These are phyloP conservation scores for Sisyra terminalis DNA, from an alignment of 2,888 invertebrate species.

Conservation along the genomic window DNA sequence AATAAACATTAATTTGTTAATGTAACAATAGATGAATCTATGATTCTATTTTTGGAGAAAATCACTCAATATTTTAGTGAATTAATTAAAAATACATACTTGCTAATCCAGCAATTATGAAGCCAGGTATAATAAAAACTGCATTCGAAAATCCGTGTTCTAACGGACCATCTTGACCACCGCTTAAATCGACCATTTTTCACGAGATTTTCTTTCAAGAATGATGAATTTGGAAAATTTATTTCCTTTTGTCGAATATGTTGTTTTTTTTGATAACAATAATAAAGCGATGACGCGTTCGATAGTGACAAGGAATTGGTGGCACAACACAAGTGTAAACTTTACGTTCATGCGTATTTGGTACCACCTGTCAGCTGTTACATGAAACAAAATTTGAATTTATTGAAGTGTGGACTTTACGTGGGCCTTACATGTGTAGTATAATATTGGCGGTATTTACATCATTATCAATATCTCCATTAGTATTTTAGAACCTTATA, in stretches of 20 bases:
- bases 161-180: slow-evolving; percentile 60
- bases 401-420: no score
- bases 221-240: neutral
- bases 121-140: slow-evolving; percentile 72
- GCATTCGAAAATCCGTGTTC: slow-evolving; percentile 79
- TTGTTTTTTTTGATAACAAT: neutral
- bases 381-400: no score
- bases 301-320: neutral
- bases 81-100: slow-evolving; percentile 34
- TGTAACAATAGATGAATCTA: no score
- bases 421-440: no score
- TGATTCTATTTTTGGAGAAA: no score
- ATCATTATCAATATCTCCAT: no score
- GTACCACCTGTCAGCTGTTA: neutral
- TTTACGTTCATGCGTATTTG: neutral
- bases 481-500: no score
- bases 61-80: no score
- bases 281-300: neutral
- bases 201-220: neutral
- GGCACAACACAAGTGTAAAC: neutral
- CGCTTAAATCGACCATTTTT: slow-evolving; percentile 72
- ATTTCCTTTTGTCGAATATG: neutral
- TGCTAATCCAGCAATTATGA: slow-evolving; percentile 60
- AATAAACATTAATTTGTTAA: no score
- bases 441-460: no score